Evolutionary conservation across 2,888 invertebrate genomes (phyloP).

Genomic region (Abrostola triplasia): DNA sequence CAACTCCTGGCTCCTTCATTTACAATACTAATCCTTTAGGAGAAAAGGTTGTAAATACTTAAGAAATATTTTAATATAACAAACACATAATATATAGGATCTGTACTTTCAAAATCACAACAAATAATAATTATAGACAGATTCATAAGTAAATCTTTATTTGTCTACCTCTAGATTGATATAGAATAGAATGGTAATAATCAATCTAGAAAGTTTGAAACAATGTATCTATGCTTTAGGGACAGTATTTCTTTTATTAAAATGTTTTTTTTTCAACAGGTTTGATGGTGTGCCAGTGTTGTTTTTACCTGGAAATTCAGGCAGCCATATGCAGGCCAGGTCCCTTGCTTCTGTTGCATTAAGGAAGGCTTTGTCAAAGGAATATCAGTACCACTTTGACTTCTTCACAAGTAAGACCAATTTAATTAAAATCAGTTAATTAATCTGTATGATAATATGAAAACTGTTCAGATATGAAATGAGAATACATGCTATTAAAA

Average conservation of each 20-base stretch:
- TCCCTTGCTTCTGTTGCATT: conserved; percentile 97
- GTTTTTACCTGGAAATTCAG: conserved; percentile 98
- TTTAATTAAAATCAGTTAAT: not conserved
- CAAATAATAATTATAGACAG: too few species aligned
- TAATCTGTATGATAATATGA: not conserved
- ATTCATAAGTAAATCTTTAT: too few species aligned
- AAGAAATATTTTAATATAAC: too few species aligned
- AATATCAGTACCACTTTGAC: conserved; percentile 94
- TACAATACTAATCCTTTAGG: too few species aligned
- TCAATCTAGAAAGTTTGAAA: too few species aligned
- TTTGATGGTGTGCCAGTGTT: conserved; percentile 97
- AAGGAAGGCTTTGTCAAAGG: conserved; percentile 92
- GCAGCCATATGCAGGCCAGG: conserved; percentile 97
- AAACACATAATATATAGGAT: too few species aligned
- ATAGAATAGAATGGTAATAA: too few species aligned
- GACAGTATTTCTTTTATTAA: not conserved
- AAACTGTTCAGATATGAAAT: not conserved
- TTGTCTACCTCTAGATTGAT: too few species aligned
- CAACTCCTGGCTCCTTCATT: too few species aligned
- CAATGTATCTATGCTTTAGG: not conserved
- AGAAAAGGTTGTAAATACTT: too few species aligned
- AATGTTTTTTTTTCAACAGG: conserved; percentile 58
- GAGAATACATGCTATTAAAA: too few species aligned
- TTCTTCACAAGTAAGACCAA: conserved; percentile 91
- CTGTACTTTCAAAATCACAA: too few species aligned